These are phyloP conservation scores for Sinocyclocheilus maitianheensis DNA, from an alignment of 2,113 vertebrate genomes.

Conservation along the genomic window DNA sequence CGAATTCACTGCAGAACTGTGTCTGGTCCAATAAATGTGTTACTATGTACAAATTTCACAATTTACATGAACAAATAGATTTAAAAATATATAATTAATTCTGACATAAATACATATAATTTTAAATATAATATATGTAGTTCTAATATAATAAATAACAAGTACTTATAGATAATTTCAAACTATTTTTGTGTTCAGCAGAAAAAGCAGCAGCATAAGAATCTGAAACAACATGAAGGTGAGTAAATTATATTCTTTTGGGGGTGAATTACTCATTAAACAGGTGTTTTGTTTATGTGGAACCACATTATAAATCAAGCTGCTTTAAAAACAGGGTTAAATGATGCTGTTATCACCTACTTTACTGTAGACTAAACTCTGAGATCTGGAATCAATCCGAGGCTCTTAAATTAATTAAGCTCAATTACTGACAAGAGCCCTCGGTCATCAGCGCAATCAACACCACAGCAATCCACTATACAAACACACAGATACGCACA, in stretches of 20 bases:
- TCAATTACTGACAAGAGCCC: slow-evolving; percentile 48
- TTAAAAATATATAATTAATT: too few relatives aligned
- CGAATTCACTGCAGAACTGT: neutral
- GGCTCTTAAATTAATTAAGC: slow-evolving; percentile 50
- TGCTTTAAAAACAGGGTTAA: slow-evolving; percentile 29
- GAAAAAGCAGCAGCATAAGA: neutral
- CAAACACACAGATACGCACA: neutral
- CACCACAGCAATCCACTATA: slow-evolving; percentile 18
- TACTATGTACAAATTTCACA: too few relatives aligned
- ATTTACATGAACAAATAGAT: too few relatives aligned
- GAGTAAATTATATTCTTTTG: neutral
- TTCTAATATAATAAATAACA: neutral
- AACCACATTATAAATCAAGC: neutral
- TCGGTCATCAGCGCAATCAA: slow-evolving; percentile 37
- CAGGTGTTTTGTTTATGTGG: neutral
- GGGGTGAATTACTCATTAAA: neutral
- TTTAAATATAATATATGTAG: neutral
- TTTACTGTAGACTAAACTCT: slow-evolving; percentile 33
- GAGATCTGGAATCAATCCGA: slow-evolving; percentile 34
- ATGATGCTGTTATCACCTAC: slow-evolving; percentile 31
- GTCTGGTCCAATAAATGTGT: neutral
- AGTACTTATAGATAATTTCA: neutral
- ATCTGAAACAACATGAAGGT: neutral
- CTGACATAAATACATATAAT: neutral
- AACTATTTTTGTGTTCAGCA: neutral